Evolutionary conservation across 2,888 invertebrate genomes (phyloP), one percentile per base, ranked within the genome.

Genomic region (Phanerotoma sp.): DNA sequence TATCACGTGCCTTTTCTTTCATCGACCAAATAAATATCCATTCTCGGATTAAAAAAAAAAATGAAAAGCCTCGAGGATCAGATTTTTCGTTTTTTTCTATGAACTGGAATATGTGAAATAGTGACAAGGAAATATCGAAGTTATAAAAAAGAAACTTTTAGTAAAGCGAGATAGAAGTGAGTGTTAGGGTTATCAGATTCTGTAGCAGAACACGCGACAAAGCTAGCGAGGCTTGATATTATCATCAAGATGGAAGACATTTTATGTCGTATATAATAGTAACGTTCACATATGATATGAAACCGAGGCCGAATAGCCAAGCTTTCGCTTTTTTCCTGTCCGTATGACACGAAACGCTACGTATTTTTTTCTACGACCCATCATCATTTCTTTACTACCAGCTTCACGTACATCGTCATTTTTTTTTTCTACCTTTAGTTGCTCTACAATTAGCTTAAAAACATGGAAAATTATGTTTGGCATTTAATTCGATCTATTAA

Each of bases 141-240:
- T n/a, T n/a, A 48, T 54, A 42, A 52, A 42, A 20, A 53, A 37
- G 51, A 20, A 57, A 56, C 61, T 45, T 25, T 18, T 32, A 37
- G 40, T 50, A 55, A 37, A 28, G 54, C 30, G 49, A 58, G 62
- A 65, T 56, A 67, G 66, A 66, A 59, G 63, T 55, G 56, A 63
- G 65, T 63, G 69, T 61, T 66, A 64, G 56, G 40, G 66, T 70
- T 77, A 77, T 77, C 77, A 72, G 77, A 77, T 77, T 66, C 63
- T 64, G 68, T 67, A 66, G 64, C 67, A 66, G 73, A 69, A 73
- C 77, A 77, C 76, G 77, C 77, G 73, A 76, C 72, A 70, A 62
- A 64, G 64, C 63, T 62, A 54, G 58, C n/a, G n/a, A n/a, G n/a
- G n/a, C 62, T 54, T 63, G 75, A 75, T 76, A 65, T 64, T 76